These are phyloP conservation scores for Oxyruncus cristatus DNA, from an alignment of 2,113 vertebrate genomes.

Conservation along the genomic window DNA sequence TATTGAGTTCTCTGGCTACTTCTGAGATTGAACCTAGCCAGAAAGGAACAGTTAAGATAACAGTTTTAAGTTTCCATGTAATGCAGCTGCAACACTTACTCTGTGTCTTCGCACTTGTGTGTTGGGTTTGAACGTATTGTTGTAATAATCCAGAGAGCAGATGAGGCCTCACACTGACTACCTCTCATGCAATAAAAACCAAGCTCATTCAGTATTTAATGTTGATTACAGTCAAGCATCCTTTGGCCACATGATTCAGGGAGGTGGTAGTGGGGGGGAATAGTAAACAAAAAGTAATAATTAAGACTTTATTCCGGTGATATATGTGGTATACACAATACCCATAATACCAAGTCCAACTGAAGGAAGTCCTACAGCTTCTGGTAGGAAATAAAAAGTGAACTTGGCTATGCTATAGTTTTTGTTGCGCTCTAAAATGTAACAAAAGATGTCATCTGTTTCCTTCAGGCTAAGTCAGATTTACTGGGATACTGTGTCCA, in stretches of 20 bases:
- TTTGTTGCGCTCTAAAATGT: slow-evolving; percentile 58
- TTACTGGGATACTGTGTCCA: not conserved
- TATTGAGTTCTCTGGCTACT: not conserved
- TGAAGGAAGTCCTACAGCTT: slow-evolving; percentile 22
- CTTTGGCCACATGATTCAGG: not conserved
- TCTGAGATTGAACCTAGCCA: not conserved
- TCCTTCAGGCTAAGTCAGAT: slow-evolving; percentile 53
- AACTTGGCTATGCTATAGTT: slow-evolving; percentile 49
- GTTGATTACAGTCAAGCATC: not conserved
- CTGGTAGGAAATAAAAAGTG: slow-evolving; percentile 6
- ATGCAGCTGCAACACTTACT: not conserved
- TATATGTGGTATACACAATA: not conserved
- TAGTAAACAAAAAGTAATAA: not conserved
- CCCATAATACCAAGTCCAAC: not conserved
- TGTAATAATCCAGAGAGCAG: not conserved
- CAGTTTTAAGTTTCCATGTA: not conserved
- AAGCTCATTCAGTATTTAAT: not conserved
- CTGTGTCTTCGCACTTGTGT: not conserved
- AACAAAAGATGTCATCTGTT: slow-evolving; percentile 35
- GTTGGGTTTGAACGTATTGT: not conserved
- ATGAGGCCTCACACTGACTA: slow-evolving; percentile 2
- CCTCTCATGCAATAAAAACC: slow-evolving; percentile 33
- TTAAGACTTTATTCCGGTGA: not conserved
- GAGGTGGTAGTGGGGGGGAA: not conserved
- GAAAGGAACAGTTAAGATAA: not conserved